These are phyloP conservation scores for Ceyx erithaca DNA, from an alignment of 2,797 vertebrate genomes.

Conservation along the genomic window DNA sequence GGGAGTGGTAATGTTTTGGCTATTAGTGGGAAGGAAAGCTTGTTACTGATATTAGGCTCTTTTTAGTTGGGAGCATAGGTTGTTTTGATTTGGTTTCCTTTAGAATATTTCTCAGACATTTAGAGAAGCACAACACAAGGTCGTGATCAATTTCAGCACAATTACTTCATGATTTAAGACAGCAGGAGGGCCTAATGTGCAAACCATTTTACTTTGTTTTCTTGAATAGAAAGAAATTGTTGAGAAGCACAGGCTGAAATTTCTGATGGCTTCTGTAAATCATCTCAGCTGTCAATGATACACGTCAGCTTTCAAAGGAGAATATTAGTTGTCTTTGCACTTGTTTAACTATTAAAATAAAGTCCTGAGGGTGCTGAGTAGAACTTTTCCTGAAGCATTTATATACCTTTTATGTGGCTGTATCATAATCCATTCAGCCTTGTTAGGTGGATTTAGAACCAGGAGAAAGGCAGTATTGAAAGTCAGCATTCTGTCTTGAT, in stretches of 20 bases:
- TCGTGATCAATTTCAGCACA: neutral
- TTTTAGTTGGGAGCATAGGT: neutral
- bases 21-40: neutral
- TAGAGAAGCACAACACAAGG: conserved; percentile 10
- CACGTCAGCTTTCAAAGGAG: neutral
- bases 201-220: conserved; percentile 27
- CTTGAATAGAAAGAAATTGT: conserved; percentile 28
- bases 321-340: neutral
- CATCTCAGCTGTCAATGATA: neutral
- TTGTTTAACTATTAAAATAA: neutral
- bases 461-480: neutral
- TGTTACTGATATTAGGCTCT: neutral
- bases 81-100: conserved; percentile 29
- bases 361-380: neutral
- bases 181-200: conserved; percentile 12
- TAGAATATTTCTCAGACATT: neutral
- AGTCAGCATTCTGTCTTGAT: neutral
- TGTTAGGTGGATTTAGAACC: neutral
- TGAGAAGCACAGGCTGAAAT: neutral
- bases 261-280: conserved; percentile 42
- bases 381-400: neutral
- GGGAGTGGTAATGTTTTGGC: neutral
- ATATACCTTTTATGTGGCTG: neutral
- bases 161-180: conserved; percentile 53
- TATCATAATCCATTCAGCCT: neutral